These are phyloP conservation scores for Stratiomys singularior DNA, from an alignment of 2,888 invertebrate species.

Conservation along the genomic window DNA sequence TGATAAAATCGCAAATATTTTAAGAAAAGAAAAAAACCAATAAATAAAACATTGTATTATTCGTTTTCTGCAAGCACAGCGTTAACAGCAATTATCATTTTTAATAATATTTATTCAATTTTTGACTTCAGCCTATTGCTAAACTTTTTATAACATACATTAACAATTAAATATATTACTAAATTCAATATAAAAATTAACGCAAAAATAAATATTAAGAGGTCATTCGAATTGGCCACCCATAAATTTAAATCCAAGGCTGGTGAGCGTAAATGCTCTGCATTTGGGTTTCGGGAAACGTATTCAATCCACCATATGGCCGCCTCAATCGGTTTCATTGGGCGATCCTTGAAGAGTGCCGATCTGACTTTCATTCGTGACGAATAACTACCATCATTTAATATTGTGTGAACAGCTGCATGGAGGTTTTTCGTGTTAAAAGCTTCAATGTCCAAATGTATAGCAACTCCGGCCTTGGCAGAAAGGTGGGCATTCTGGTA, in stretches of 20 bases:
- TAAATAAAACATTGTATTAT: too few relatives aligned
- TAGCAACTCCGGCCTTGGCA: conserved; percentile 52
- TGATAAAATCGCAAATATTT: too few relatives aligned
- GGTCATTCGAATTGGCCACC: conserved; percentile 58
- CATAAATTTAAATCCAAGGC: conserved; percentile 65
- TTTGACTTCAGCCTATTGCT: too few relatives aligned
- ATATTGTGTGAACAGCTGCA: conserved; percentile 48
- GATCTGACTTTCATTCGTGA: conserved; percentile 62
- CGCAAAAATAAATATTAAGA: too few relatives aligned
- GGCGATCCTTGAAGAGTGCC: conserved; percentile 66
- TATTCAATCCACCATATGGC: conserved; percentile 73
- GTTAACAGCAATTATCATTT: too few relatives aligned
- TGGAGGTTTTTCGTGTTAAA: conserved; percentile 49
- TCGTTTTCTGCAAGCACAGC: too few relatives aligned
- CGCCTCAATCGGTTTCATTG: conserved; percentile 68
- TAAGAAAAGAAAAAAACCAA: too few relatives aligned
- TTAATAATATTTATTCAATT: too few relatives aligned
- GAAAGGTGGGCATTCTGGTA: conserved; percentile 25
- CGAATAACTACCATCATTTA: conserved; percentile 50
- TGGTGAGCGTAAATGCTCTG: conserved; percentile 65
- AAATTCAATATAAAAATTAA: conserved; percentile 14
- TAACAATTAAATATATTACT: neutral
- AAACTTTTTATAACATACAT: neutral
- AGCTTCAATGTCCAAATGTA: conserved; percentile 52
- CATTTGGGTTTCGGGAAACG: conserved; percentile 68